These are phyloP conservation scores for Myotis planiceps DNA, from an alignment of 2,797 vertebrate genomes.

Conservation along the genomic window DNA sequence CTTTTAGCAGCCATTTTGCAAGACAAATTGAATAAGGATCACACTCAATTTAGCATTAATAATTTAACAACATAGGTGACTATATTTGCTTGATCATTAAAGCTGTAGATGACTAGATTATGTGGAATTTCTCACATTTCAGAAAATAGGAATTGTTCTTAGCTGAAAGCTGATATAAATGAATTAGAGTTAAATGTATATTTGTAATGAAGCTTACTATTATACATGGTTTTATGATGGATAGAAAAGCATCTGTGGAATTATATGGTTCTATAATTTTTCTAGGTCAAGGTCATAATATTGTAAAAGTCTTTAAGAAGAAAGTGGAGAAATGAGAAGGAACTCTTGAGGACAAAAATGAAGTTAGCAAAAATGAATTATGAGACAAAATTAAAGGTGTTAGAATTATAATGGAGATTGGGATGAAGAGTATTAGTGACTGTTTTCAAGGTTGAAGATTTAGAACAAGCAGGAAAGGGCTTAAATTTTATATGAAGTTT, in stretches of 20 bases:
- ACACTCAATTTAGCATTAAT: background rate
- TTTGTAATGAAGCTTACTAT: slow-evolving; percentile 1
- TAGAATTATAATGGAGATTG: background rate
- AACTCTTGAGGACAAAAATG: background rate
- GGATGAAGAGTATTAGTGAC: background rate
- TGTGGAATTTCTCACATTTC: background rate
- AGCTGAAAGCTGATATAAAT: background rate
- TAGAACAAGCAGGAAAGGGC: background rate
- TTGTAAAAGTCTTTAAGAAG: slow-evolving; percentile 7
- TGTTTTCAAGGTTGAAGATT: slow-evolving; percentile 17
- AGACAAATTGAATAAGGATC: background rate
- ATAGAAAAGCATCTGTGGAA: background rate
- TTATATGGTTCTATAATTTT: background rate
- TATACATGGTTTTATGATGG: background rate
- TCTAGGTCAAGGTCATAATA: background rate
- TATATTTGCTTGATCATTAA: slow-evolving; percentile 27
- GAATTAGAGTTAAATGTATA: background rate
- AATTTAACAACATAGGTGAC: background rate
- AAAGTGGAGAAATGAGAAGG: slow-evolving; percentile 19
- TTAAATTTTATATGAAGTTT: slow-evolving; percentile 2
- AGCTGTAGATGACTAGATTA: slow-evolving; percentile 40
- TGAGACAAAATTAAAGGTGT: background rate
- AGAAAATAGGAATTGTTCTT: slow-evolving; percentile 21
- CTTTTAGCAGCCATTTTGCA: background rate
- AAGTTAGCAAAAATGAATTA: slow-evolving; percentile 27